phyloP scores from a whole-genome alignment of 2,797 vertebrate genomes.

The Numenius phaeopus region DNA sequence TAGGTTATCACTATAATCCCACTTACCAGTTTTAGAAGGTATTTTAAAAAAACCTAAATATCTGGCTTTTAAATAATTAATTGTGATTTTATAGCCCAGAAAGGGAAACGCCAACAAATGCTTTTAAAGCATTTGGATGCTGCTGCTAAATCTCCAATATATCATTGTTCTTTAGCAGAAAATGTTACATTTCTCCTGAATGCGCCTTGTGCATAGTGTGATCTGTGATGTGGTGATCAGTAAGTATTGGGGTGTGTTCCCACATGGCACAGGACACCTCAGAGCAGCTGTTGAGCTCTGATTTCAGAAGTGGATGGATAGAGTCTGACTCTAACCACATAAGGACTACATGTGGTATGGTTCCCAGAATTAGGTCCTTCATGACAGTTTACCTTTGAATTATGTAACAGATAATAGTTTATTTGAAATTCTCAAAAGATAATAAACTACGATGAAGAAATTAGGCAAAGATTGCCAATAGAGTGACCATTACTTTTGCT shows the following conservation, averaged over 20 bases:
- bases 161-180: not conserved
- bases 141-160: not conserved
- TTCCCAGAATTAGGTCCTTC: not conserved
- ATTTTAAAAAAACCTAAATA: not conserved
- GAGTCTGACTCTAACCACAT: not conserved
- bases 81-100: not conserved
- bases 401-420: slow-evolving; percentile 17
- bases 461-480: slow-evolving; percentile 55
- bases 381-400: not conserved
- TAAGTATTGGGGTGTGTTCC: not conserved
- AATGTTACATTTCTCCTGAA: not conserved
- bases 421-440: slow-evolving; percentile 41
- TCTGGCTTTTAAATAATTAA: not conserved
- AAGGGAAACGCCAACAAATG: not conserved
- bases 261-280: not conserved
- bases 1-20: not conserved
- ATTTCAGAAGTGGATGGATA: not conserved
- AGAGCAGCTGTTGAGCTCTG: not conserved
- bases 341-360: not conserved
- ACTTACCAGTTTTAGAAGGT: not conserved
- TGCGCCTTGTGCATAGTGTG: not conserved
- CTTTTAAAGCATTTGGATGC: not conserved
- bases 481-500: slow-evolving; percentile 79
- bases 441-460: slow-evolving; percentile 51
- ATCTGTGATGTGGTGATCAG: not conserved